A percentile compares a stretch with the other conserved stretches of the same genome.
Evolutionary conservation across 1,140 invertebrate species (phyloP).

Genomic region (Drosophila murphyi): DNA sequence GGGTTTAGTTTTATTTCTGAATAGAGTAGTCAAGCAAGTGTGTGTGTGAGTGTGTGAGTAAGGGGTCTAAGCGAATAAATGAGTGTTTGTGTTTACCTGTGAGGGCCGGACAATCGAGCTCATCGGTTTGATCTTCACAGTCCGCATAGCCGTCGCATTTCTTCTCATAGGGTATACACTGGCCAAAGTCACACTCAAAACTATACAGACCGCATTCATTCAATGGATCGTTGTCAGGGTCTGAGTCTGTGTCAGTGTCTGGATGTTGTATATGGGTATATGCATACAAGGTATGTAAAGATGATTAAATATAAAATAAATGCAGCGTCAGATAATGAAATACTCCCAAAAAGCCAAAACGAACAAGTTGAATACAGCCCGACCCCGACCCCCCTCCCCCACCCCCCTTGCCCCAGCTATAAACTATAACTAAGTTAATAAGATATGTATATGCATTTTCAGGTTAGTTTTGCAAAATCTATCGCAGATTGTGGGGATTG

Average conservation of each 20-base stretch:
- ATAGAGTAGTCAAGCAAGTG: too few relatives aligned
- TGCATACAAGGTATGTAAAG: slow-evolving; percentile 32
- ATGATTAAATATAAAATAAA: slow-evolving; percentile 32
- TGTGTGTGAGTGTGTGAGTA: slow-evolving; percentile 15
- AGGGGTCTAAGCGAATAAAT: slow-evolving; percentile 12
- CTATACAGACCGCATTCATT: slow-evolving; percentile 74
- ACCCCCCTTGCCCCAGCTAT: too few relatives aligned
- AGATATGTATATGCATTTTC: neutral
- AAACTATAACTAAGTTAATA: neutral
- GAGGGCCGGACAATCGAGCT: slow-evolving; percentile 86
- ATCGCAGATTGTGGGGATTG: neutral
- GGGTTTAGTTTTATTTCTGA: too few relatives aligned
- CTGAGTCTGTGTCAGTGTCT: slow-evolving; percentile 57
- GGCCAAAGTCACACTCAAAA: slow-evolving; percentile 80
- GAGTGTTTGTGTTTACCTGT: slow-evolving; percentile 63
- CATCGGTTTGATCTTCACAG: slow-evolving; percentile 91
- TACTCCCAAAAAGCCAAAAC: neutral
- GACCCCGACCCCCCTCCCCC: too few relatives aligned
- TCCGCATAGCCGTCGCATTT: slow-evolving; percentile 89
- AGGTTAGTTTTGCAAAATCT: slow-evolving; percentile 5
- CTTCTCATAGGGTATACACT: slow-evolving; percentile 85
- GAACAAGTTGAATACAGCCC: neutral
- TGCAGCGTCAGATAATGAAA: slow-evolving; percentile 6
- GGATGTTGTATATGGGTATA: slow-evolving; percentile 20
- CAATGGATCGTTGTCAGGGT: slow-evolving; percentile 59